These are phyloP conservation scores for Achroia grisella DNA, from an alignment of 1,140 invertebrate species.

Conservation along the genomic window DNA sequence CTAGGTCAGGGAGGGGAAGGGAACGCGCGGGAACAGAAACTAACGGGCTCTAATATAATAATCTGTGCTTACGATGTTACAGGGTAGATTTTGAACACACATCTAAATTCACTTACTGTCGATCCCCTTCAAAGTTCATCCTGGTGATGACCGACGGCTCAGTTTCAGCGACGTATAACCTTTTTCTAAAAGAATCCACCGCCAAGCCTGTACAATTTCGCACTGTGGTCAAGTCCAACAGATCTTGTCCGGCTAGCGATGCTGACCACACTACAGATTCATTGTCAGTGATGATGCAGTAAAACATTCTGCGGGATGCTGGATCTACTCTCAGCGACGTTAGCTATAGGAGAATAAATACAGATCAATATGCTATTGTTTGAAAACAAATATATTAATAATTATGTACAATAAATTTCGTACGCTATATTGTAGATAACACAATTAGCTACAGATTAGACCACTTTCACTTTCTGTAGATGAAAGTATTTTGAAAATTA, in stretches of 20 bases:
- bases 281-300: conserved; percentile 40
- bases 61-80: no score
- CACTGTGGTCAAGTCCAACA: conserved; percentile 17
- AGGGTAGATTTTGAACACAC: no score
- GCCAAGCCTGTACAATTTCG: conserved; percentile 77
- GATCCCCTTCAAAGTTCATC: conserved; percentile 78
- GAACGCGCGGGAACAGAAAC: no score
- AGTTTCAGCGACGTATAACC: conserved; percentile 82
- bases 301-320: conserved; percentile 74
- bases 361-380: not conserved
- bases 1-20: no score
- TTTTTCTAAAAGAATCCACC: conserved; percentile 77
- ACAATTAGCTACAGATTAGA: no score
- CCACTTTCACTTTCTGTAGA: no score
- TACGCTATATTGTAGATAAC: no score
- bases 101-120: conserved; percentile 53
- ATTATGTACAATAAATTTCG: no score
- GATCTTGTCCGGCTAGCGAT: conserved; percentile 18
- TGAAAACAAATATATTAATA: not conserved
- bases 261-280: conserved; percentile 30
- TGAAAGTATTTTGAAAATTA: no score
- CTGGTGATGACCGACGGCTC: conserved; percentile 74
- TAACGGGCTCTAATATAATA: no score
- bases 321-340: conserved; percentile 72
- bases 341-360: no score